Evolutionary conservation across 2,113 vertebrate species (phyloP), one percentile per base, ranked within the genome.

Genomic region (Brachyistius frenatus): DNA sequence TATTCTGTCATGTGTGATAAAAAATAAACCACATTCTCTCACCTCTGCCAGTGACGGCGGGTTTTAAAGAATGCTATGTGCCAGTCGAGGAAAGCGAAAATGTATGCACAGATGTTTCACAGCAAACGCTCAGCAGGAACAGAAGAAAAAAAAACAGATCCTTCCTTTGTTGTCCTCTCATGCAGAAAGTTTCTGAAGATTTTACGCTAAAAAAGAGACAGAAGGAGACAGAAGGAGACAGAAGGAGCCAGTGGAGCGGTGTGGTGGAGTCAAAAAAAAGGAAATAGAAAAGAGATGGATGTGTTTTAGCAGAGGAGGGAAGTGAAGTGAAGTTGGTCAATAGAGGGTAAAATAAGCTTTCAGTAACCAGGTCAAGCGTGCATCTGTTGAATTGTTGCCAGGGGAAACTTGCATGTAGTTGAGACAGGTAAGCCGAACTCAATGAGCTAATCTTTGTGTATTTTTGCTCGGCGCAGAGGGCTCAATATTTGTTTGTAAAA

Each of bases 311-410:
- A 46, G 70, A 73, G 69, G 30, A 75, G 47, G 58, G 69, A 91
- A 90, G 73, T 82, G 78, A 83, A 81, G 50, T 85, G 76, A 90
- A 81, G 90, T 84, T 76, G 64, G 85, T 90, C 85, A 85, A 79
- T 66, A 71, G 85, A 90, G 92, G 83, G 81, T 94, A 86, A 94
- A 94, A 94, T 87, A 89, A 87, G 83, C 86, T 90, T 83, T 85
- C 63, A 36, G 57, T 39, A 72, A 92, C 37, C 87, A 90, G 86
- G 90, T 93, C 92, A 92, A 93, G 88, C 91, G 1, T 87, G 65
- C 65, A 64, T 78, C 74, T 66, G 78, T 61, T 86, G 78, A 81
- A 90, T 88, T 92, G 78, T 80, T 73, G 81, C 71, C 80, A 70
- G 69, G 1, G 86, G 89, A 82, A 74, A 70, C 56, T 52, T 31